Conservation (phyloP, 2,888 invertebrate genomes). For the Bimastos eiseni region DNA sequence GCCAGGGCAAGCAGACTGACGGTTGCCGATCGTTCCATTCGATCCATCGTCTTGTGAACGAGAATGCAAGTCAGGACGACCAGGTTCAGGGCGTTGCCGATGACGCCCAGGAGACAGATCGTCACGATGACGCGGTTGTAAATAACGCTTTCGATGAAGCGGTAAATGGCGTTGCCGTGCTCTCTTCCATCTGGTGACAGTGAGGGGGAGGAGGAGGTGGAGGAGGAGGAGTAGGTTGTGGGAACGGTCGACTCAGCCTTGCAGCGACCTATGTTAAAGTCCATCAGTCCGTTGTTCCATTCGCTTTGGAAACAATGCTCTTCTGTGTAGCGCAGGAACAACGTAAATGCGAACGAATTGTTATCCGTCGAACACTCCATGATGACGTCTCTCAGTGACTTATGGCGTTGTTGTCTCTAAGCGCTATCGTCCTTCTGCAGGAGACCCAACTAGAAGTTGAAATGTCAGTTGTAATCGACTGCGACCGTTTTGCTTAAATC, state of each 20-base stretch:
- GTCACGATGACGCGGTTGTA: conserved; percentile 8
- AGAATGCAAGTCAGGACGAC: conserved; percentile 17
- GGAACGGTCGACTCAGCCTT: not conserved
- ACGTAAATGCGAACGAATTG: not conserved
- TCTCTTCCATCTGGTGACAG: not conserved
- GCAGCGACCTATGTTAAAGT: not conserved
- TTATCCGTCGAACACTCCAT: not conserved
- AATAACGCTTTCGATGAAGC: conserved; percentile 13
- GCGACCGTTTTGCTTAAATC: too few relatives aligned
- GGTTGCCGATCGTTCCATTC: conserved; percentile 26
- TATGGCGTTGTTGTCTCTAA: too few relatives aligned
- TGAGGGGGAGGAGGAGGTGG: not conserved
- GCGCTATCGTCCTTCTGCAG: too few relatives aligned
- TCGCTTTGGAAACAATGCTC: not conserved
- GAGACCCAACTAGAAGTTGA: too few relatives aligned
- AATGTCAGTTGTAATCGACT: too few relatives aligned
- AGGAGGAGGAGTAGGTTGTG: not conserved
- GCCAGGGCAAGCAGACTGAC: conserved; percentile 23
- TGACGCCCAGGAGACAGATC: conserved; percentile 13
- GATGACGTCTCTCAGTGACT: not conserved
- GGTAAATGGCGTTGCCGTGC: not conserved
- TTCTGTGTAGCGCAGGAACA: not conserved
- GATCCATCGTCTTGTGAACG: conserved; percentile 23
- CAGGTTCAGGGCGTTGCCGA: conserved; percentile 24
- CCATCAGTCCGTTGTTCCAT: not conserved